Base-by-base conservation (phyloP, 2,113 vertebrate genomes). In the Caloenas nicobarica region DNA sequence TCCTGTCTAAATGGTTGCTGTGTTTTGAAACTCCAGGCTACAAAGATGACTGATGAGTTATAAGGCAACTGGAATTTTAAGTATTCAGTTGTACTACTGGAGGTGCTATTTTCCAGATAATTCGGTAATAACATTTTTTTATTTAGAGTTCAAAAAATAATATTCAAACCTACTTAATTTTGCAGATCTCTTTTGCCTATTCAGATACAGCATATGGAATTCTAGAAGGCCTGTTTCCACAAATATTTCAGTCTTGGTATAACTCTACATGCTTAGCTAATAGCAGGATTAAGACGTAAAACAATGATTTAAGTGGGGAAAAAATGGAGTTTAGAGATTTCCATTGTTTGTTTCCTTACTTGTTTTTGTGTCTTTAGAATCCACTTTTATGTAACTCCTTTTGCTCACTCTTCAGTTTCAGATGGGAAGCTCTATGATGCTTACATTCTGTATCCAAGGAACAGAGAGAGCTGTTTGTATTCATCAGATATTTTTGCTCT, bases 401-500 rank as follows among this genome's bases (percentile, higher is more conserved):
- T 70, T 86, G 16, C 8, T 91, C 61, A 57, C 38, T 88, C 9
- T 84, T 92, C 91, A 99, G 99, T 97, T 97, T 97, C 96, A 71
- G 99, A 99, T 96, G 99, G 98, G 66, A 99, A 99, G 93, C 81
- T 96, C 60, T 99, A 99, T 44, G 99, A 99, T 87, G 99, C 99
- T 17, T 99, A 99, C 8, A 97, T 99, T 77, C 97, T 98, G 3
- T 99, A 98, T 93, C 98, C 99, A 10, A 98, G 97, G 89, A 95
- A 96, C 54, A 83, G 81, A 58, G 96, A 90, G 42, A 93, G 69
- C 26, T 83, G 96, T 60, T 91, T 91, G 61, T 97, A 96, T 33
- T 96, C 95, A 60, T 91, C 95, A 40, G 95, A 98, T 74, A 95
- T 78, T 40, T 99, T 99, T 96, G 98, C 98, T 28, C 95, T 99